A percentile compares a stretch with the other conserved stretches of the same genome.
These are phyloP conservation scores for Poeciliopsis infans DNA, from an alignment of 2,797 vertebrate genomes.

Conservation along the genomic window DNA sequence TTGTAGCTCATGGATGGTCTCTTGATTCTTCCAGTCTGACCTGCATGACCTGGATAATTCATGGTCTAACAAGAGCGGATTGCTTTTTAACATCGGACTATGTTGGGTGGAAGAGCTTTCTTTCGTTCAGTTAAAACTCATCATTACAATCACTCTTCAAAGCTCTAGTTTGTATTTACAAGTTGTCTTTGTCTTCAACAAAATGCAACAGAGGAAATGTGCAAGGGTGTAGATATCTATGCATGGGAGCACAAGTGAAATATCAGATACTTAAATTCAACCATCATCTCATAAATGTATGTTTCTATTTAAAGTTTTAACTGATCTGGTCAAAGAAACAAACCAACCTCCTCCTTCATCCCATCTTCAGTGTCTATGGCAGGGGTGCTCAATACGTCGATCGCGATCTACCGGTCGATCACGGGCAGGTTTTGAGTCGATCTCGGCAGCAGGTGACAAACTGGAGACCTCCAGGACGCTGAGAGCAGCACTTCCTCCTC, in stretches of 20 bases:
- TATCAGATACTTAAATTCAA: not conserved
- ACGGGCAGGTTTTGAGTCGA: no score
- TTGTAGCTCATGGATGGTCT: not conserved
- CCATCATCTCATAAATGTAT: not conserved
- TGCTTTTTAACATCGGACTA: not conserved
- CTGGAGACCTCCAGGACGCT: no score
- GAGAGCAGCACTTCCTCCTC: no score
- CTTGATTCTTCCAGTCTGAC: not conserved
- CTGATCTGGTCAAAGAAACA: not conserved
- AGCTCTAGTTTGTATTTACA: not conserved
- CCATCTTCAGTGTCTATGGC: not conserved
- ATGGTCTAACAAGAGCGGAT: not conserved
- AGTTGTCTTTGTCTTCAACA: not conserved
- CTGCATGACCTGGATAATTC: not conserved
- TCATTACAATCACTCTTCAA: not conserved
- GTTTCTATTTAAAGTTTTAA: not conserved
- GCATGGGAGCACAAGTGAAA: not conserved
- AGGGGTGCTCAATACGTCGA: no score
- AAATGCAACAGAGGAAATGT: not conserved
- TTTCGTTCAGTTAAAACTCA: not conserved
- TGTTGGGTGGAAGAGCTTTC: not conserved
- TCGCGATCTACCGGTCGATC: no score
- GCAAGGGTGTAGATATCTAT: not conserved
- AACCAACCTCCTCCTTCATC: not conserved
- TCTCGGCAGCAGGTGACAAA: no score